Evolutionary conservation across 2,797 vertebrate genomes (phyloP).

Genomic region (Fistularia commersonii): DNA sequence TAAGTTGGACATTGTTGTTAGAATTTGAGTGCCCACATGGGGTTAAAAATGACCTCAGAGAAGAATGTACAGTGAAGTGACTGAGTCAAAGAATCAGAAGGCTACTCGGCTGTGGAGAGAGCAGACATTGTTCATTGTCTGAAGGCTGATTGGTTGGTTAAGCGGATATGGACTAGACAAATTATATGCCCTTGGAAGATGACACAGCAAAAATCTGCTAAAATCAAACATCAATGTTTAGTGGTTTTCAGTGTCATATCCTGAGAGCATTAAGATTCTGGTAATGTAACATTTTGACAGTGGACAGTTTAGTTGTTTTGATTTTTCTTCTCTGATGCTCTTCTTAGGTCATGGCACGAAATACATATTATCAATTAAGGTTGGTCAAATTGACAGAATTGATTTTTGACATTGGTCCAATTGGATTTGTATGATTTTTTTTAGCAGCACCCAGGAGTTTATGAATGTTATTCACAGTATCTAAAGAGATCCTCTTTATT

Average conservation of each 20-base stretch:
- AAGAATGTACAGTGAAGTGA: constrained; percentile 14
- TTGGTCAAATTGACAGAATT: no score
- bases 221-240: no score
- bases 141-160: constrained; percentile 23
- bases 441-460: no score
- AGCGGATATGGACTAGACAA: constrained; percentile 56
- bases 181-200: constrained; percentile 23
- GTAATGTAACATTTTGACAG: constrained; percentile 11
- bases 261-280: no score
- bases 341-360: no score
- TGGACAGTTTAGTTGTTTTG: constrained; percentile 7
- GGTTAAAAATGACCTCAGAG: constrained; percentile 37
- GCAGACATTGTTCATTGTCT: constrained; percentile 39
- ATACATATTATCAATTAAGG: no score
- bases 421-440: no score
- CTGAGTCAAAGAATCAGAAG: constrained; percentile 2
- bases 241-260: no score
- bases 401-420: no score
- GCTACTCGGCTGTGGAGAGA: constrained; percentile 24
- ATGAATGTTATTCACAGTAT: no score
- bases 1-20: no score
- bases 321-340: neutral
- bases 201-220: constrained; percentile 18
- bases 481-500: no score
- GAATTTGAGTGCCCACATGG: neutral